Evolutionary conservation across 2,113 vertebrate species (phyloP).

Genomic region (Pleuronectes platessa): DNA sequence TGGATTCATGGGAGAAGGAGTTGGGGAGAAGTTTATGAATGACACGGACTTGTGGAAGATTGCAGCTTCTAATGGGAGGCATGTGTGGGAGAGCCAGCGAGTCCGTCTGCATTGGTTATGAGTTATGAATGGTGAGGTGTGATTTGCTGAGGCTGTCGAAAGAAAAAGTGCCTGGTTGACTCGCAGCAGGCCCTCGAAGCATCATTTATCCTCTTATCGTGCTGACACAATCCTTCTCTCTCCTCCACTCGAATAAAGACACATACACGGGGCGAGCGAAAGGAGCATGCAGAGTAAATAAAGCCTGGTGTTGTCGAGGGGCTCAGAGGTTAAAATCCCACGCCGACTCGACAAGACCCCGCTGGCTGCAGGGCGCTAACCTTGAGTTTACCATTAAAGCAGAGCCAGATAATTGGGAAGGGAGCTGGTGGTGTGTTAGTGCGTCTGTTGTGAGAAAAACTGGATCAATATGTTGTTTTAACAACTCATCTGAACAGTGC

Average conservation of each 20-base stretch:
- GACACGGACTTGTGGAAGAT: neutral
- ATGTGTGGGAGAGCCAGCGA: neutral
- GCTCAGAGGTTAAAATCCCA: conserved; percentile 44
- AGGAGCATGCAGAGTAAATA: conserved; percentile 31
- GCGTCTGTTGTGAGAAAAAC: neutral
- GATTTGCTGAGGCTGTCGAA: conserved; percentile 54
- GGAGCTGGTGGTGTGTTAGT: neutral
- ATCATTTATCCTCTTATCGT: conserved; percentile 55
- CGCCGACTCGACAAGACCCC: conserved; percentile 13
- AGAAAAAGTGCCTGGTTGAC: conserved; percentile 38
- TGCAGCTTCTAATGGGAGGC: neutral
- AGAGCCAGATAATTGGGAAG: neutral
- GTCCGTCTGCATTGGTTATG: conserved; percentile 34
- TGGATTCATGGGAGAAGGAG: conserved; percentile 39
- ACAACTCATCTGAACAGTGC: neutral
- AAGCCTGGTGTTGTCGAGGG: neutral
- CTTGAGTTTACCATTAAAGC: conserved; percentile 26
- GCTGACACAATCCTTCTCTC: conserved; percentile 32
- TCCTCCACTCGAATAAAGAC: neutral
- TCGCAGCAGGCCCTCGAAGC: conserved; percentile 36
- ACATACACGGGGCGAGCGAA: neutral
- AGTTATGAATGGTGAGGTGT: conserved; percentile 45
- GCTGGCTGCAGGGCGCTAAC: conserved; percentile 34
- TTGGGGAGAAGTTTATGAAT: conserved; percentile 36
- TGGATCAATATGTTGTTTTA: conserved; percentile 1